Evolutionary conservation across 2,113 vertebrate species (phyloP), one percentile per base, ranked within the genome.

Genomic region (Tautogolabrus adspersus): DNA sequence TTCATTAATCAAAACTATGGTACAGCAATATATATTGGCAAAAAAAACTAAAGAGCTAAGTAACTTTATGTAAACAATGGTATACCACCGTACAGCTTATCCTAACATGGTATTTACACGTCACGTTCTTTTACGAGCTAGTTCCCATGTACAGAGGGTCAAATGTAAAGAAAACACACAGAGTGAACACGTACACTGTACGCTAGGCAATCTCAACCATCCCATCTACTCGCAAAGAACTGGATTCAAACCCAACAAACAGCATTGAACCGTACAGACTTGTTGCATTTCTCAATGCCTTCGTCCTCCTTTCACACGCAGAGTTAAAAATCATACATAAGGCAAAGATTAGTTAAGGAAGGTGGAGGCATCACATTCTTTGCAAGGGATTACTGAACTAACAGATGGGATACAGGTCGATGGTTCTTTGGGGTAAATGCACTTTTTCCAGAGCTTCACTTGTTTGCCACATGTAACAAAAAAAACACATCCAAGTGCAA

Each of bases 51-150:
- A 89, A 94, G 84, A 94, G 87, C 94, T 96, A 96, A 91, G 95
- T 93, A 96, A 96, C 93, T 95, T 96, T 93, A 94, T 97, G 97
- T 98, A 98, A 98, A 99, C 97, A 95, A 96, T 95, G 91, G 94
- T 92, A 97, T 95, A 96, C 90, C 95, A 96, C 95, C 96, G 95
- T 93, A 96, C 95, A 94, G 94, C 94, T 96, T 92, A 93, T 93
- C 92, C 94, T 94, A 94, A 95, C 94, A 94, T 92, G 90, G 87
- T 97, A 97, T 96, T 95, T 97, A 97, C 96, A 97, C 84, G 93
- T 95, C 91, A 91, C 89, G 87, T 90, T 87, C 54, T 86, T 88
- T 67, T 75, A 76, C 74, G 72, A 88, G 84, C 83, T 87, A 85
- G 73, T 86, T 87, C 82, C 82, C 86, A 82, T 78, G 72, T 90